Evolutionary conservation across 2,888 invertebrate species (phyloP).

Genomic region (Torymus tubicola): DNA sequence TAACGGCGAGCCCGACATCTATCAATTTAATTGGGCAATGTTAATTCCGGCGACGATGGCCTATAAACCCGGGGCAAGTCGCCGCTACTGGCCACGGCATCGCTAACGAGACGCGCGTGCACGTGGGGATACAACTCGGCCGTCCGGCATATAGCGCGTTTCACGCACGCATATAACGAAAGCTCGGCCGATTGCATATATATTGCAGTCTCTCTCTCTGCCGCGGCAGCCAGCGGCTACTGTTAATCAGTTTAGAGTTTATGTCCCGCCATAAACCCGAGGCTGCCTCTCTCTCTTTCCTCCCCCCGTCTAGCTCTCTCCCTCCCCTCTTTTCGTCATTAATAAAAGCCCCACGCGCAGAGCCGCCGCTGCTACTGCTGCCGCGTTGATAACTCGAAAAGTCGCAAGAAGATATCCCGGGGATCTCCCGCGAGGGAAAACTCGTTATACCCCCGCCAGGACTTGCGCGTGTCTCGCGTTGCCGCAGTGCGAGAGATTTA

Average conservation of each 20-base stretch:
- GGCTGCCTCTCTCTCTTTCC: conserved; percentile 10
- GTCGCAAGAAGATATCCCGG: conserved; percentile 71
- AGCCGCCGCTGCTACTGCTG: conserved; percentile 57
- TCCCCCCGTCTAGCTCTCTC: conserved; percentile 6
- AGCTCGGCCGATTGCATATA: conserved; percentile 70
- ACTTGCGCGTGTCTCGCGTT: no score
- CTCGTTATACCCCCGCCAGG: conserved; percentile 58
- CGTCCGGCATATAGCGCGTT: not conserved
- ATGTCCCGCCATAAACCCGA: conserved; percentile 74
- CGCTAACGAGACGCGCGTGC: not conserved
- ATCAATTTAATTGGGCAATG: conserved; percentile 77
- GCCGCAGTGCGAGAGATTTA: conserved; percentile 59
- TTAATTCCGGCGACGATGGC: conserved; percentile 76
- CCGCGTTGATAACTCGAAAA: conserved; percentile 75
- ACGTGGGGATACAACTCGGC: not conserved
- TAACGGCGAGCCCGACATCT: conserved; percentile 73
- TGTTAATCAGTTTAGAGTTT: conserved; percentile 77
- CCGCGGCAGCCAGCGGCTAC: conserved; percentile 70
- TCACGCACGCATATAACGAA: conserved; percentile 23
- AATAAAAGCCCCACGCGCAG: conserved; percentile 73
- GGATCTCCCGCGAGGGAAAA: conserved; percentile 55
- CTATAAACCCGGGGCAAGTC: conserved; percentile 72
- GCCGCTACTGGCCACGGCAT: conserved; percentile 66
- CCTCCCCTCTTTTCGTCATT: conserved; percentile 68
- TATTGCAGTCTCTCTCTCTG: conserved; percentile 64